Base-by-base conservation (phyloP, 2,888 invertebrate genomes). In the Drosophila robusta region DNA sequence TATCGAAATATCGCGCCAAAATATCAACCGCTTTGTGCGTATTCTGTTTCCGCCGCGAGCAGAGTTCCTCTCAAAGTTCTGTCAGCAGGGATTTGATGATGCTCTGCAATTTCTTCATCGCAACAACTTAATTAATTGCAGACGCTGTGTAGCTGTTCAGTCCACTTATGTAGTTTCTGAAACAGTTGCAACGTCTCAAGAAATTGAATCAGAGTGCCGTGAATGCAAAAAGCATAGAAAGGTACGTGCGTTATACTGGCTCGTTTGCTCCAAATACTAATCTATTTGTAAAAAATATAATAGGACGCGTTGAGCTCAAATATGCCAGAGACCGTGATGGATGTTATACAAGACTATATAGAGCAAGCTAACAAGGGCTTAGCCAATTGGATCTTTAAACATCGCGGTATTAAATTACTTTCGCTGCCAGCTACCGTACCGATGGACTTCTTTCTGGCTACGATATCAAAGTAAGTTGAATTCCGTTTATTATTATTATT, bases 61-160 rank as follows among this genome's bases (percentile, higher is more conserved):
- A 0, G 98, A 99, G 93, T 96, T 97, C 34, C 93, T 97, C 34
- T 96, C 97, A 61, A 96, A 97, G 91, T 98, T 99, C 96, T 99
- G 99, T 92, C 97, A 98, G 90, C 98, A 98, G 93, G 99, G 99
- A 22, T 99, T 98, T 92, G 98, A 98, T 87, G 97, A 98, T 91
- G 97, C 97, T 0, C 93, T 97, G 12, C 93, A 96, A 70, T 98
- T 97, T 93, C 92, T 98, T 70, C 97, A 97, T 85, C 94, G 96
- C 70, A 97, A 97, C 91, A 97, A 98, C 92, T 93, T 99, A 89
- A 97, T 99, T 75, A 97, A 96, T 75, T 99, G 99, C 91, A 97
- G 97, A 0, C 94, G 97, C 55, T 99, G 99, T 91, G 93, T 99
- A 64, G 96, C 97, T 1, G 97, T 97, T 7, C 97, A 97, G 90